phyloP scores from a whole-genome alignment of 2,113 vertebrate species.

The Callospermophilus lateralis region DNA sequence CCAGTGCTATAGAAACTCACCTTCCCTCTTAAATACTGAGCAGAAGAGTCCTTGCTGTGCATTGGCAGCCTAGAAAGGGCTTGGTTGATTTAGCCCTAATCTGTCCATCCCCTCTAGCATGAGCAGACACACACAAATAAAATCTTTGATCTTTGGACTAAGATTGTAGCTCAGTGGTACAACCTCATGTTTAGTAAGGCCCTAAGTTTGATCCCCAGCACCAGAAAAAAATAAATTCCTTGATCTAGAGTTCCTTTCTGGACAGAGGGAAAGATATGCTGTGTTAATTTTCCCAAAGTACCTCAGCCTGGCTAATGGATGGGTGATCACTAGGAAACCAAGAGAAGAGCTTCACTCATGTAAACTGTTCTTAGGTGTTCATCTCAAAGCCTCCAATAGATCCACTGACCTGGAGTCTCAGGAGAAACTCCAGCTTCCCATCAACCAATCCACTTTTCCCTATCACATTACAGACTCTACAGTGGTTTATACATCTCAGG shows the following conservation, averaged over 20 bases:
- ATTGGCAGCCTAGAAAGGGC: neutral
- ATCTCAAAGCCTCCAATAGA: neutral
- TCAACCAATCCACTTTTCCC: neutral
- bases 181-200: neutral
- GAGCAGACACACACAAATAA: constrained; percentile 30
- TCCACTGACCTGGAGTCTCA: neutral
- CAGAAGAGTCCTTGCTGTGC: constrained; percentile 13
- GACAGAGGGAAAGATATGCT: neutral
- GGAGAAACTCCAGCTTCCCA: neutral
- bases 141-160: neutral
- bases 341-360: neutral
- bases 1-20: neutral
- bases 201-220: neutral
- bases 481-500: neutral
- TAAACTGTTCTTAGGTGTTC: constrained; percentile 9
- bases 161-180: neutral
- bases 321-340: neutral
- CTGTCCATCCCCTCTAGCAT: neutral
- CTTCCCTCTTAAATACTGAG: neutral
- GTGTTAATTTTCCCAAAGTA: neutral
- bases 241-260: neutral
- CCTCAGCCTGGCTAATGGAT: constrained; percentile 34
- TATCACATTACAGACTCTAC: neutral
- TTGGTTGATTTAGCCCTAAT: neutral
- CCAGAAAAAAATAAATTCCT: neutral